Evolutionary conservation across 2,797 vertebrate genomes (phyloP).

Genomic region (Gallinago stenura): DNA sequence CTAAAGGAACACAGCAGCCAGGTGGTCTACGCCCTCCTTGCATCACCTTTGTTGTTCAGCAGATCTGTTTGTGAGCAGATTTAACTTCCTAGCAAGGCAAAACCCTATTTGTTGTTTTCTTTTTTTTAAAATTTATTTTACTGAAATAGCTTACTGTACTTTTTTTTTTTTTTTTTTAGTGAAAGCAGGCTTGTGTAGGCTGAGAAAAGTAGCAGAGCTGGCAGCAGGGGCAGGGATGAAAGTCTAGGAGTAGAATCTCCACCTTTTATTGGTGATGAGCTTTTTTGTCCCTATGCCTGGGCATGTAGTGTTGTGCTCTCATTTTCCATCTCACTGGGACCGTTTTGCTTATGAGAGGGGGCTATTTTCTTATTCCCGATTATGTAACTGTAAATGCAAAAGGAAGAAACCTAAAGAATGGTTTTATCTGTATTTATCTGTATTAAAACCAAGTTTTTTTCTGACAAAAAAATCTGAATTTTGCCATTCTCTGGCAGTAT

Average conservation of each 20-base stretch:
- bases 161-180: not conserved
- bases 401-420: not conserved
- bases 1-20: not conserved
- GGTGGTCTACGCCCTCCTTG: not conserved
- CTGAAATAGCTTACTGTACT: not conserved
- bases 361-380: not conserved
- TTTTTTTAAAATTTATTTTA: not conserved
- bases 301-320: rapidly evolving
- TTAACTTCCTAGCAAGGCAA: not conserved
- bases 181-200: not conserved
- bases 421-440: not conserved
- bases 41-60: not conserved
- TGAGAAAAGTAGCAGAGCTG: not conserved
- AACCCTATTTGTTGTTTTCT: not conserved
- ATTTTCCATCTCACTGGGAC: not conserved
- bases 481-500: not conserved
- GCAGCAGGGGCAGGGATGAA: not conserved
- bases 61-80: not conserved
- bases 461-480: not conserved
- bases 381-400: not conserved
- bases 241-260: not conserved
- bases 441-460: not conserved
- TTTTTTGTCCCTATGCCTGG: not conserved
- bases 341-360: not conserved
- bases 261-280: not conserved